These are phyloP conservation scores for Microcebus murinus DNA, from an alignment of 2,113 vertebrate species.

Conservation along the genomic window DNA sequence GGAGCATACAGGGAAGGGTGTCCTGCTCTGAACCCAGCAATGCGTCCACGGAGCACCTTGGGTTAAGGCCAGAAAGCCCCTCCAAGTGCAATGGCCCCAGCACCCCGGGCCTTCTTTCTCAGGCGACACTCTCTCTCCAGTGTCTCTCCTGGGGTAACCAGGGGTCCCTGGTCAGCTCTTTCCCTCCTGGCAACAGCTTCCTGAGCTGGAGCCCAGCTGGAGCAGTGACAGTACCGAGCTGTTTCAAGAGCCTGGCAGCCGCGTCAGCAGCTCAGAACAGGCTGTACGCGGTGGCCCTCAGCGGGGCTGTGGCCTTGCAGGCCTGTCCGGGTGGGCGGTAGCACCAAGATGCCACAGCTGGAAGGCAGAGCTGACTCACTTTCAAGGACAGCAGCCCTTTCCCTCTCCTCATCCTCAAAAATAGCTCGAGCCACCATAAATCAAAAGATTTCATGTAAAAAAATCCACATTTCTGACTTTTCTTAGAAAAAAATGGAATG, in stretches of 20 bases:
- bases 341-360: neutral
- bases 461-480: neutral
- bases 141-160: neutral
- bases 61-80: neutral
- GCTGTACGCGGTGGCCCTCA: neutral
- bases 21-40: conserved; percentile 8
- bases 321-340: neutral
- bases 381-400: neutral
- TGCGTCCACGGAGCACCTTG: neutral
- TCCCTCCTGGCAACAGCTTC: neutral
- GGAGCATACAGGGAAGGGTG: neutral
- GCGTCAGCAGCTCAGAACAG: neutral
- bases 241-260: neutral
- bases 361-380: neutral
- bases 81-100: neutral
- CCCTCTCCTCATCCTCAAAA: neutral
- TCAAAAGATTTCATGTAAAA: neutral
- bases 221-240: neutral
- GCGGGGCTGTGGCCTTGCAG: neutral
- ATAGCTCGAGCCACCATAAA: neutral
- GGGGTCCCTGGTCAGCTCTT: neutral
- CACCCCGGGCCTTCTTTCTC: conserved; percentile 24
- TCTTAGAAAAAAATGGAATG: neutral
- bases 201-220: neutral
- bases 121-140: neutral